Conservation (phyloP, 1,140 invertebrate species). For the Chlorops oryzae region DNA sequence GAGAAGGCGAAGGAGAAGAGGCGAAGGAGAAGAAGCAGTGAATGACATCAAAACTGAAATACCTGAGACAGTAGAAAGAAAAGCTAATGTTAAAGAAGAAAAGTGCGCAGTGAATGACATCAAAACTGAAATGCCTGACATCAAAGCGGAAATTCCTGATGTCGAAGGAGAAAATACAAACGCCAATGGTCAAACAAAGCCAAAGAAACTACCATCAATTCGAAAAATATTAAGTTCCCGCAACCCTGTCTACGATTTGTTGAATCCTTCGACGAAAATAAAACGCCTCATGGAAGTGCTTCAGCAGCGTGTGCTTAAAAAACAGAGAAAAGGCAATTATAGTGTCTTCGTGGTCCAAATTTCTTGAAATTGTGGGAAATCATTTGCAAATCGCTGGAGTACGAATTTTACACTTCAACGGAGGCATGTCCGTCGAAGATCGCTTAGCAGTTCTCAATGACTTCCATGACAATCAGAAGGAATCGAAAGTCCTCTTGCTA, state of each 20-base stretch:
- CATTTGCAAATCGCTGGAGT: conserved; percentile 55
- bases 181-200: too few species aligned
- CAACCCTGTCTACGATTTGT: conserved; percentile 64
- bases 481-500: conserved; percentile 63
- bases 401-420: conserved; percentile 59
- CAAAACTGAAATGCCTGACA: too few species aligned
- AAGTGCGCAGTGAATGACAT: too few species aligned
- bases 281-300: conserved; percentile 56
- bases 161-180: too few species aligned
- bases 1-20: too few species aligned
- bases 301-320: conserved; percentile 52
- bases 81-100: too few species aligned
- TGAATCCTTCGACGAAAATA: conserved; percentile 62
- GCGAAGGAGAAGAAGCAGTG: too few species aligned
- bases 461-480: conserved; percentile 61
- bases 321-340: conserved; percentile 68
- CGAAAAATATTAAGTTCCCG: too few species aligned
- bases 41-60: too few species aligned
- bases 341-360: conserved; percentile 81
- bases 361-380: conserved; percentile 61
- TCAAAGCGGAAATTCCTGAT: too few species aligned
- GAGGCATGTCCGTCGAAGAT: conserved; percentile 58
- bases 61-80: too few species aligned
- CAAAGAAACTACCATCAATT: too few species aligned
- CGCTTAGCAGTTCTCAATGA: conserved; percentile 60